Conservation (phyloP, 1,140 invertebrate genomes). For the Thalassaphorura encarpata region DNA sequence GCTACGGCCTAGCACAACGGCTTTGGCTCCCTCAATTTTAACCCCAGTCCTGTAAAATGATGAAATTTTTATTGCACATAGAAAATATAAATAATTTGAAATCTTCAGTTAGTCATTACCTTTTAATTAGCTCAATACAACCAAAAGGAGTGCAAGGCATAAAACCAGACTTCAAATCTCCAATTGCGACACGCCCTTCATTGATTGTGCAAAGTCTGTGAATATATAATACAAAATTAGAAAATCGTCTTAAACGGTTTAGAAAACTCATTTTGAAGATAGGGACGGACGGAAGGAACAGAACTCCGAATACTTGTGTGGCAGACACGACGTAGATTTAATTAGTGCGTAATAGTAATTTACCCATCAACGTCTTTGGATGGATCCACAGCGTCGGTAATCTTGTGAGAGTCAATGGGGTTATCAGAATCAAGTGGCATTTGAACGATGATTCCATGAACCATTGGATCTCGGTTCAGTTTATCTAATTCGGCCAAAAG, state of each 20-base stretch:
- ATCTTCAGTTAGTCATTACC: slow-evolving; percentile 38
- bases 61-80: neutral
- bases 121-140: slow-evolving; percentile 82
- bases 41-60: slow-evolving; percentile 52
- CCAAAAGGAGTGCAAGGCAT: slow-evolving; percentile 89
- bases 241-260: too few species aligned
- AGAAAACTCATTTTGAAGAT: too few species aligned
- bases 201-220: slow-evolving; percentile 74
- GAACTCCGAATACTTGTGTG: neutral
- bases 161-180: slow-evolving; percentile 68
- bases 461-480: slow-evolving; percentile 68
- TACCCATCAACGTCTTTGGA: slow-evolving; percentile 94
- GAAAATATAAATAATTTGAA: neutral
- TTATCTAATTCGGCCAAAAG: slow-evolving; percentile 58
- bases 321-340: neutral
- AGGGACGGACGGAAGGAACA: neutral
- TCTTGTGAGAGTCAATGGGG: slow-evolving; percentile 69
- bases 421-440: slow-evolving; percentile 82
- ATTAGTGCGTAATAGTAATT: slow-evolving; percentile 18
- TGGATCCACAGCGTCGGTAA: slow-evolving; percentile 75
- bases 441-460: slow-evolving; percentile 96
- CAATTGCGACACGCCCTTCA: slow-evolving; percentile 75
- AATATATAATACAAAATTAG: neutral
- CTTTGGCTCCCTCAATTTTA: slow-evolving; percentile 67
- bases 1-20: slow-evolving; percentile 90